Percentiles rank a stretch among this genome's conserved stretches.
phyloP scores from a whole-genome alignment of 2,113 vertebrate genomes.

The Nibea coibor region DNA sequence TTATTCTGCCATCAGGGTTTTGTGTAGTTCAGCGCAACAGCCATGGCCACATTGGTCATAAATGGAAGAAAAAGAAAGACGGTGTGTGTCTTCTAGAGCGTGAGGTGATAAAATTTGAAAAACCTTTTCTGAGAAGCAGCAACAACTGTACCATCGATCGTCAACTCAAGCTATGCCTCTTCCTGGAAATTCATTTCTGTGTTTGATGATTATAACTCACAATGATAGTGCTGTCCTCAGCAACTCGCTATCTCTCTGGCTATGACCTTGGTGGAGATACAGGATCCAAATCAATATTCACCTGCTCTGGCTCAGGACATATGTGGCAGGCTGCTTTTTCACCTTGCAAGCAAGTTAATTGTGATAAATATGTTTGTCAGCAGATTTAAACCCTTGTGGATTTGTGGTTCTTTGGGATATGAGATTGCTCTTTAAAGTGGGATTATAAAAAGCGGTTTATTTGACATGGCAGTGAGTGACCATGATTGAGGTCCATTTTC shows the following conservation, averaged over 20 bases:
- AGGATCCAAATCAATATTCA: slow-evolving; percentile 72
- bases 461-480: slow-evolving; percentile 15
- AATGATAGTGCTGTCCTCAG: slow-evolving; percentile 73
- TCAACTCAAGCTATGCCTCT: slow-evolving; percentile 42
- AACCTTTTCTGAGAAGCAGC: slow-evolving; percentile 68
- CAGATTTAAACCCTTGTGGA: slow-evolving; percentile 13
- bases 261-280: slow-evolving; percentile 71
- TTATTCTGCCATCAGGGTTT: slow-evolving; percentile 14
- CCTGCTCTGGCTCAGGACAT: slow-evolving; percentile 31
- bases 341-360: slow-evolving; percentile 43
- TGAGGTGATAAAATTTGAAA: slow-evolving; percentile 69
- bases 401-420: slow-evolving; percentile 13
- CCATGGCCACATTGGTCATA: not conserved
- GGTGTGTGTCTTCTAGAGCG: slow-evolving; percentile 44
- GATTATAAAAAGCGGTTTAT: not conserved
- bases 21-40: slow-evolving; percentile 30
- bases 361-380: slow-evolving; percentile 51
- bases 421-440: not conserved
- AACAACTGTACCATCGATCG: slow-evolving; percentile 73
- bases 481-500: slow-evolving; percentile 40
- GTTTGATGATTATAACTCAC: slow-evolving; percentile 79
- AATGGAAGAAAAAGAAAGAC: slow-evolving; percentile 51
- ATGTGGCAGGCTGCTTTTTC: slow-evolving; percentile 40
- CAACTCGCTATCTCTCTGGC: slow-evolving; percentile 58
- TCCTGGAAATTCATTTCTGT: slow-evolving; percentile 76